Evolutionary conservation across 2,888 invertebrate genomes (phyloP), one percentile per base, ranked within the genome.

Genomic region (Rosalia funebris): DNA sequence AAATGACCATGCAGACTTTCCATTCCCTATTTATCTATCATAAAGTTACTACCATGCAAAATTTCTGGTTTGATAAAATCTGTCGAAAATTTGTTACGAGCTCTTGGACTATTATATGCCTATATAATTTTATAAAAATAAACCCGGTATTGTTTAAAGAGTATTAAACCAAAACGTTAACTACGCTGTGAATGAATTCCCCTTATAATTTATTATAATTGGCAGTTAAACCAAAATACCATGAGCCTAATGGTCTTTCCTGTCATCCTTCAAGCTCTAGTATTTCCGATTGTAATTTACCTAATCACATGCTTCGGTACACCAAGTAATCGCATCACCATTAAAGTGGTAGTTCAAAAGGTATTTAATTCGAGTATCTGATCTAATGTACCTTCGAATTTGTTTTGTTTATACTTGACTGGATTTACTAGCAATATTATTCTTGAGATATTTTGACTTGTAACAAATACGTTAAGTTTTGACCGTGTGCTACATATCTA

Each of bases 241-340:
- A 54, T 41, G 47, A 36, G 31, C 48, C 53, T 54, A 61, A 61
- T 61, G 44, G 61, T 53, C 62, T 62, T 53, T 62, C 62, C 57
- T 62, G 62, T 54, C 62, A 62, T 62, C 62, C 57, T 62, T 57
- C 48, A 54, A 53, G 62, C 47, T 45, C 46, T 25, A 53, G 44
- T 42, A 34, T 62, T 62, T 62, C 62, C 62, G 62, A 57, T 57
- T 54, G 44, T 44, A 62, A 62, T 62, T 62, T 62, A 42, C 53
- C 50, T 57, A 62, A 62, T 62, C 57, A 62, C 48, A 62, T 57
- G 62, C 48, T 62, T 54, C 42, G 62, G 7, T 58, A 58, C 53
- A 39, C 52, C 46, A 25, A 41, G 50, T 52, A 62, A 62, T 62
- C 57, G 41, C 53, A 19, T 55, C 39, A 36, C 44, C 48, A 39